Percentiles rank a stretch among this genome's conserved stretches.
Evolutionary conservation across 92 coral and sea anemone genomes (phyloP).

Genomic region (Micromussa lordhowensis): DNA sequence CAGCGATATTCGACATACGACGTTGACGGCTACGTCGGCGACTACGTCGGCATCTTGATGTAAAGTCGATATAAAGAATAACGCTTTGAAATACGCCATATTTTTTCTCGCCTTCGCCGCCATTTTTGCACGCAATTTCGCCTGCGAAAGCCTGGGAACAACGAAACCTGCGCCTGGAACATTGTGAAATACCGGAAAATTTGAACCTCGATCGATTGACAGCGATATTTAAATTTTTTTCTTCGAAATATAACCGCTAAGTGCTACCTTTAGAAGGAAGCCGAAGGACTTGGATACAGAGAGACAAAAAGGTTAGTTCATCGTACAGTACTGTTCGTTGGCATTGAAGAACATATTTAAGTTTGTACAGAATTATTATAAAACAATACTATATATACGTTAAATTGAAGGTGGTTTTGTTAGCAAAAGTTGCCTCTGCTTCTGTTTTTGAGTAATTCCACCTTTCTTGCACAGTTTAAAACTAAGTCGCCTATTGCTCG

Average conservation of each 20-base stretch:
- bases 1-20: slow-evolving; percentile 31
- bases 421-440: no score
- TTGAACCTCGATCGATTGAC: not conserved
- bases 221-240: not conserved
- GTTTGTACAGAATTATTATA: no score
- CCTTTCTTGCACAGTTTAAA: no score
- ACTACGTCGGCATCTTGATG: slow-evolving; percentile 7
- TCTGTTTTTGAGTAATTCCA: no score
- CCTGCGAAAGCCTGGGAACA: slow-evolving; percentile 20
- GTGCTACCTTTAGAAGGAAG: not conserved
- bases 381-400: no score
- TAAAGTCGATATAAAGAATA: not conserved
- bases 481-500: no score
- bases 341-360: no score
- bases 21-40: slow-evolving; percentile 15
- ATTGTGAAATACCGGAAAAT: not conserved
- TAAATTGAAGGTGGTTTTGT: no score
- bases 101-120: not conserved
- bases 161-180: not conserved
- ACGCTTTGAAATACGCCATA: slow-evolving; percentile 55
- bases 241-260: not conserved
- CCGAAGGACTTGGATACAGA: not conserved
- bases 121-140: slow-evolving; percentile 3
- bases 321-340: not conserved
- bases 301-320: not conserved